Percentiles rank a stretch among this genome's conserved stretches.
Conservation (phyloP, 2,888 invertebrate genomes). For the Papilio elwesi region DNA sequence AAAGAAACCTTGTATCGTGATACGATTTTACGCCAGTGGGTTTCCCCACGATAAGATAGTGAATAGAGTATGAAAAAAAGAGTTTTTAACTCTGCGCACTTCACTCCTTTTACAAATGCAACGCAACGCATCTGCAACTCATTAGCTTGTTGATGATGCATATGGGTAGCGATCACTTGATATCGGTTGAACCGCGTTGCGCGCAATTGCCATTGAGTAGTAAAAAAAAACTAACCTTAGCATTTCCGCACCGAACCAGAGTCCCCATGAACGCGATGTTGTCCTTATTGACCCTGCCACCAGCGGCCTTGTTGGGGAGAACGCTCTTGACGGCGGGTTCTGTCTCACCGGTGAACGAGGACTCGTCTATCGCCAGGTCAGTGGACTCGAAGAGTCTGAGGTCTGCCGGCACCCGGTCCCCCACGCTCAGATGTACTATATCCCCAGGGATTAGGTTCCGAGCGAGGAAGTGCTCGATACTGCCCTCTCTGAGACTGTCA, state of each 20-base stretch:
- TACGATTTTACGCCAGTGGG: no score
- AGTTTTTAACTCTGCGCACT: no score
- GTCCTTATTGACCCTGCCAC: slow-evolving; percentile 87
- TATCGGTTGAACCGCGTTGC: no score
- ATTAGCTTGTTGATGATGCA: no score
- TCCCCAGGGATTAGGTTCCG: slow-evolving; percentile 99
- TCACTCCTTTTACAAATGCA: no score
- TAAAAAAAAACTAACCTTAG: slow-evolving; percentile 86
- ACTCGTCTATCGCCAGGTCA: slow-evolving; percentile 98
- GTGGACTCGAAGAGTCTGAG: slow-evolving; percentile 95
- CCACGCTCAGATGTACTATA: slow-evolving; percentile 95
- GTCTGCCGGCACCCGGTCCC: slow-evolving; percentile 99
- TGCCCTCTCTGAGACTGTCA: slow-evolving; percentile 92
- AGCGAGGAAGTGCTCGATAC: slow-evolving; percentile 94
- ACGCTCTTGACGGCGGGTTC: slow-evolving; percentile 94
- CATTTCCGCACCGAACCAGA: slow-evolving; percentile 96
- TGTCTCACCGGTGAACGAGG: slow-evolving; percentile 99
- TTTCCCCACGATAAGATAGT: no score
- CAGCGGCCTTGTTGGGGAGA: slow-evolving; percentile 85
- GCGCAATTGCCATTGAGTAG: background rate
- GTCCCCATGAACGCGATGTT: slow-evolving; percentile 99
- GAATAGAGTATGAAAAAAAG: no score
- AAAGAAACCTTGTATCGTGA: no score
- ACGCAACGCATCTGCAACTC: no score
- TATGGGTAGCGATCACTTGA: no score